Conservation (phyloP, 1,140 invertebrate species). For the Dinothrombium tinctorium region DNA sequence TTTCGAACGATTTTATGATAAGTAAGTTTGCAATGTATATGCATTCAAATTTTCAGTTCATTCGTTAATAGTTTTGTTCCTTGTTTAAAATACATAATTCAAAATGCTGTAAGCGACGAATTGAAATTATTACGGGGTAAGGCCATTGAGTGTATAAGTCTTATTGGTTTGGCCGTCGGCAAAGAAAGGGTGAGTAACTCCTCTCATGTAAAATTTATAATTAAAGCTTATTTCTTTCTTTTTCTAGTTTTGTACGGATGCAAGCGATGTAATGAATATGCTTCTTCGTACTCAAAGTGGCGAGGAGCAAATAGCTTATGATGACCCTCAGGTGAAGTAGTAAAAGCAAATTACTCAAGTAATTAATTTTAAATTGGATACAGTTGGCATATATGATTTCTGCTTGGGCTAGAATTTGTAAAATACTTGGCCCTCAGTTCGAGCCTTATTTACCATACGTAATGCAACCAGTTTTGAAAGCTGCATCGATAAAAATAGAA, state of each 20-base stretch:
- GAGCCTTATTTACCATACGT: slow-evolving; percentile 89
- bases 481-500: slow-evolving; percentile 87
- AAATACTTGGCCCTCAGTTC: slow-evolving; percentile 81
- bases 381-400: slow-evolving; percentile 87
- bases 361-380: no score
- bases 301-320: slow-evolving; percentile 52
- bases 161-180: slow-evolving; percentile 93
- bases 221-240: slow-evolving; percentile 11
- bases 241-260: slow-evolving; percentile 57
- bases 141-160: slow-evolving; percentile 92
- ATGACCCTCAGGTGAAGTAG: slow-evolving; percentile 98
- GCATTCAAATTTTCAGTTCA: no score
- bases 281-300: slow-evolving; percentile 65
- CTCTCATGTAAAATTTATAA: slow-evolving; percentile 16
- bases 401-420: slow-evolving; percentile 96
- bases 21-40: no score
- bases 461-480: slow-evolving; percentile 85
- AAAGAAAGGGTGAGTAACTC: no score
- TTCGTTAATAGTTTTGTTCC: no score
- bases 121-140: slow-evolving; percentile 72
- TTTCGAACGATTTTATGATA: slow-evolving; percentile 49
- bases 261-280: slow-evolving; percentile 86
- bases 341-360: no score
- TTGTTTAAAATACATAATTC: slow-evolving; percentile 87
- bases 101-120: slow-evolving; percentile 67